Evolutionary conservation across 1,140 invertebrate genomes (phyloP).

Genomic region (Bombus vancouverensis): DNA sequence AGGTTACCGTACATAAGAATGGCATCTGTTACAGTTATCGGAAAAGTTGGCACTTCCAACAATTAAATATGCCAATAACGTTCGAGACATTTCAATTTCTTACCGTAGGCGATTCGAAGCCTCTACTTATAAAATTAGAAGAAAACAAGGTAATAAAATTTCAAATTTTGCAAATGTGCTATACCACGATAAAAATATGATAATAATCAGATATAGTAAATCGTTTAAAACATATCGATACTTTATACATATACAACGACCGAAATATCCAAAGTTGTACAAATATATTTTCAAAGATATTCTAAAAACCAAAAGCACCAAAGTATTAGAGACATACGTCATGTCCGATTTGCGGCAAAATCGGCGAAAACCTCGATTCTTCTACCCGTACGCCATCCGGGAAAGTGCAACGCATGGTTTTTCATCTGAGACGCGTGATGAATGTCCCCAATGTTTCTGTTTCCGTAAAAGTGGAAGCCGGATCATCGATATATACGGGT

Average conservation of each 20-base stretch:
- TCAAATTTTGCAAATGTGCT: too few relatives aligned
- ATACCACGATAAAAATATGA: too few relatives aligned
- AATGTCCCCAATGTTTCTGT: conserved; percentile 27
- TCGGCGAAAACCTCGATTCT: background rate
- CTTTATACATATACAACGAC: background rate
- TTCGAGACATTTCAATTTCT: too few relatives aligned
- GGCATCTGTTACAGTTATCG: background rate
- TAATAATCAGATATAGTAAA: too few relatives aligned
- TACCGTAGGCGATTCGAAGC: too few relatives aligned
- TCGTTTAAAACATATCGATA: background rate
- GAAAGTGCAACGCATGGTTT: background rate
- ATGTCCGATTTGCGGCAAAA: background rate
- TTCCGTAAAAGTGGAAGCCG: conserved; percentile 13
- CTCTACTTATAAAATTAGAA: background rate
- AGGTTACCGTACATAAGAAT: too few relatives aligned
- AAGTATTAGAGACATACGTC: background rate
- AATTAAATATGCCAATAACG: background rate
- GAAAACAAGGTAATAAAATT: background rate
- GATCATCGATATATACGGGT: conserved; percentile 7
- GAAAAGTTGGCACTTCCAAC: background rate
- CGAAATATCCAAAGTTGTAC: background rate
- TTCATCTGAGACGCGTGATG: conserved; percentile 31
- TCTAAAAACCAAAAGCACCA: background rate
- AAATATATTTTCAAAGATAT: background rate
- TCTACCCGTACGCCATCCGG: background rate